Evolutionary conservation across 2,113 vertebrate genomes (phyloP), one percentile per base, ranked within the genome.

Genomic region (Phyllostomus discolor): DNA sequence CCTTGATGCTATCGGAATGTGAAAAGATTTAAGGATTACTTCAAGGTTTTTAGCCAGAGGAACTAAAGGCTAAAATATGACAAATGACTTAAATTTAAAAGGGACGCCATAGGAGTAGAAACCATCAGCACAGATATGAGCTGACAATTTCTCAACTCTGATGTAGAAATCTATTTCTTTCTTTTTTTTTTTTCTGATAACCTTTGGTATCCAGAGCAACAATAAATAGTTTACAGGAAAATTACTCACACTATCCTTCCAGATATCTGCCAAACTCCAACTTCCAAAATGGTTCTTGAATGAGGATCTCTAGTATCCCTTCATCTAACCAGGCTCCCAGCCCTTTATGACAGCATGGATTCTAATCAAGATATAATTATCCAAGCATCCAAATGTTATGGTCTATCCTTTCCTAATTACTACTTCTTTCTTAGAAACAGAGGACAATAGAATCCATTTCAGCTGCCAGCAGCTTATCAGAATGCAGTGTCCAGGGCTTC

Each of bases 391-490:
- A 78, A 81, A 81, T 79, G 76, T 54, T 73, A 15, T 67, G 6
- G 50, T 54, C 92, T 95, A 52, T 26, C 52, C 22, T 81, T 95
- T 82, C 75, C 59, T 76, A 96, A 85, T 81, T 87, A 67, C 43
- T 82, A 84, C 10, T 75, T 19, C 28, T 90, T 97, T 92, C 69
- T 88, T 88, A 94, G 82, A 95, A 95, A 86, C 12, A 81, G 67
- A 66, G 11, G 64, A 90, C 15, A 83, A 31, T 3, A 79, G 28
- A 89, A 91, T 79, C 48, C 31, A 76, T 92, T 84, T 94, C 50
- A 85, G 50, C 28, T 69, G n/a, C 57, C 12, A 67, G 38, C 15
- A 88, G n/a, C 75, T 95, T 96, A 78, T 19, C 78, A 91, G 72
- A 91, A 91, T n/a, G 15, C 64, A 90, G 9, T 33, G 73, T 43